Evolutionary conservation across 2,113 vertebrate genomes (phyloP).

Genomic region (Abramis brama): DNA sequence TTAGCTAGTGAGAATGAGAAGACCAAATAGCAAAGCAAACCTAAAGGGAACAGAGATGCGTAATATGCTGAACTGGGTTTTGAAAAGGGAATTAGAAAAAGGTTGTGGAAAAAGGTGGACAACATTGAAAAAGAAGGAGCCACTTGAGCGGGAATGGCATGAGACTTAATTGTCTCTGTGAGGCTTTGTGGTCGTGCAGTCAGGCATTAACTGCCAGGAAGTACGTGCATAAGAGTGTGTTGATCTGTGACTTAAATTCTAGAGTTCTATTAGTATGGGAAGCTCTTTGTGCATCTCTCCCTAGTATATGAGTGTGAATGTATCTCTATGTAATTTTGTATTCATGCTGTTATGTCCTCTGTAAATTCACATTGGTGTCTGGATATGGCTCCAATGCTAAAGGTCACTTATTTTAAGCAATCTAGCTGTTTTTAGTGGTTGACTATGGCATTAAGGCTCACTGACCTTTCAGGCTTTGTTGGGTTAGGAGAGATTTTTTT

Average conservation of each 20-base stretch:
- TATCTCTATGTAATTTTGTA: not conserved
- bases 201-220: slow-evolving; percentile 65
- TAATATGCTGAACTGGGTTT: slow-evolving; percentile 1
- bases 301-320: not conserved
- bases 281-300: not conserved
- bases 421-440: slow-evolving; percentile 62
- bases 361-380: slow-evolving; percentile 49
- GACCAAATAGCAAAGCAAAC: slow-evolving; percentile 10
- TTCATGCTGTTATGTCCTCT: slow-evolving; percentile 38
- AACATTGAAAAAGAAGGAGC: slow-evolving; percentile 45
- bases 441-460: slow-evolving; percentile 43
- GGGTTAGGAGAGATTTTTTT: slow-evolving; percentile 54
- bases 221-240: slow-evolving; percentile 50
- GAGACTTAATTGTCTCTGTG: slow-evolving; percentile 65
- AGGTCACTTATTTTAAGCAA: slow-evolving; percentile 61
- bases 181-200: slow-evolving; percentile 71
- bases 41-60: not conserved
- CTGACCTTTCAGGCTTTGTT: slow-evolving; percentile 19
- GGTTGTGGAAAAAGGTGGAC: slow-evolving; percentile 33
- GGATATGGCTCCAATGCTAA: slow-evolving; percentile 58
- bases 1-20: not conserved
- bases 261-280: slow-evolving; percentile 12
- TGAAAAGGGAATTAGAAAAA: slow-evolving; percentile 4
- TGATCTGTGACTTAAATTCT: slow-evolving; percentile 24
- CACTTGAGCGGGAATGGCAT: slow-evolving; percentile 64